Percentiles rank a stretch among this genome's conserved stretches.
These are phyloP conservation scores for Buathra laborator DNA, from an alignment of 2,888 invertebrate species.

Conservation along the genomic window DNA sequence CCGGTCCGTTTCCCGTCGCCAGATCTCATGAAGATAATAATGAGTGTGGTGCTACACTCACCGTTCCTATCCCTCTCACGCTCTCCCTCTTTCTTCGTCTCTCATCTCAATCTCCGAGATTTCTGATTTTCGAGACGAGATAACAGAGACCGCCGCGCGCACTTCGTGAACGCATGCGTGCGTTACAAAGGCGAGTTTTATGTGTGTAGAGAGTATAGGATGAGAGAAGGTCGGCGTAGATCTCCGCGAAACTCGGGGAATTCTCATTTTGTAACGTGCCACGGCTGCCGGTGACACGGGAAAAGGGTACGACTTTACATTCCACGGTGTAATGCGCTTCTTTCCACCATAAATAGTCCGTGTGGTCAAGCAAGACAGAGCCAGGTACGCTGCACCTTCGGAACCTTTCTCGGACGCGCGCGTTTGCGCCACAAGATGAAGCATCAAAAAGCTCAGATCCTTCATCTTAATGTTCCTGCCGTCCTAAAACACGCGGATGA, in stretches of 20 bases:
- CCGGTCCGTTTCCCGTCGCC: conserved; percentile 58
- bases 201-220: conserved; percentile 22
- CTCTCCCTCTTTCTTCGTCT: conserved; percentile 37
- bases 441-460: conserved; percentile 59
- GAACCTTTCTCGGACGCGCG: neutral
- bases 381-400: conserved; percentile 5
- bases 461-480: conserved; percentile 59
- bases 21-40: conserved; percentile 65
- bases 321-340: conserved; percentile 67
- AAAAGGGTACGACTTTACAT: conserved; percentile 65
- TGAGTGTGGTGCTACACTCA: conserved; percentile 56
- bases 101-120: conserved; percentile 67
- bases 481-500: conserved; percentile 30
- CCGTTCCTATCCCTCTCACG: conserved; percentile 30
- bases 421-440: conserved; percentile 58
- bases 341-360: conserved; percentile 66
- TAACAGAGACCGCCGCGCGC: conserved; percentile 51
- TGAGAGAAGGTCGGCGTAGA: conserved; percentile 50
- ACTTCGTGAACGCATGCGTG: conserved; percentile 35
- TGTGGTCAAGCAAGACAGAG: conserved; percentile 34
- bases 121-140: conserved; percentile 66
- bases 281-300: conserved; percentile 61
- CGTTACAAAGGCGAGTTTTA: neutral
- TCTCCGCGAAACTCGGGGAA: conserved; percentile 63
- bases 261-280: conserved; percentile 67